Evolutionary conservation across 2,113 vertebrate species (phyloP), one percentile per base, ranked within the genome.

Genomic region (Microcebus lehilahytsara): DNA sequence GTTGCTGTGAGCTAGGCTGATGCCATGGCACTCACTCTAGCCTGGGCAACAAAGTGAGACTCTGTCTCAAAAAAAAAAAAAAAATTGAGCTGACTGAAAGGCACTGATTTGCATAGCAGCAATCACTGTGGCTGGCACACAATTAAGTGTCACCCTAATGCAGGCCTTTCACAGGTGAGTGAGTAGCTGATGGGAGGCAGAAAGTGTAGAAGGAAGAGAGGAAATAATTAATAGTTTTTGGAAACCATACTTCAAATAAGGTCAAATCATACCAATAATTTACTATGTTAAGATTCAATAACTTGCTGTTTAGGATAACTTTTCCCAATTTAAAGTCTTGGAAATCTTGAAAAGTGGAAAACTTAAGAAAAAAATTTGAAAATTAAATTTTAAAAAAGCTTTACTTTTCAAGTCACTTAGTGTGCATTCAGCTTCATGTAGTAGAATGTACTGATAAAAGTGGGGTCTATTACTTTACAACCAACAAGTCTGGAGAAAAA

Each of bases 281-380:
- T 66, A 86, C 30, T 56, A 42, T 51, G 30, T 56, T 90, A 93
- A 56, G 30, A 64, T 53, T 89, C 2, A 94, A n/a, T 78, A 78
- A 34, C 17, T 85, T 84, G n/a, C 4, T 46, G 60, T 53, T 89
- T 92, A 80, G 93, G 8, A 93, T 53, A 77, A 10, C n/a, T 87
- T 90, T 78, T 27, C 62, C 58, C 34, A 92, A 40, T 64, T 88
- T 67, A 62, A 78, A 83, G 25, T 58, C 85, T 62, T 89, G 5
- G 32, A 93, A 93, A 72, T 49, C 13, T 75, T 71, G 10, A 80
- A 80, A 96, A 85, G 22, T 79, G 19, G 37, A 93, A 93, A 80
- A 71, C 0, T 49, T 84, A 9, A 89, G n/a, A 20, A 66, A 92
- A 85, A 81, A 58, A 17, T n/a, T 20, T 34, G 53, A 27, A 58